Evolutionary conservation across 23 tunicate species (phyloP).

Genomic region (Halocynthia aurantium): DNA sequence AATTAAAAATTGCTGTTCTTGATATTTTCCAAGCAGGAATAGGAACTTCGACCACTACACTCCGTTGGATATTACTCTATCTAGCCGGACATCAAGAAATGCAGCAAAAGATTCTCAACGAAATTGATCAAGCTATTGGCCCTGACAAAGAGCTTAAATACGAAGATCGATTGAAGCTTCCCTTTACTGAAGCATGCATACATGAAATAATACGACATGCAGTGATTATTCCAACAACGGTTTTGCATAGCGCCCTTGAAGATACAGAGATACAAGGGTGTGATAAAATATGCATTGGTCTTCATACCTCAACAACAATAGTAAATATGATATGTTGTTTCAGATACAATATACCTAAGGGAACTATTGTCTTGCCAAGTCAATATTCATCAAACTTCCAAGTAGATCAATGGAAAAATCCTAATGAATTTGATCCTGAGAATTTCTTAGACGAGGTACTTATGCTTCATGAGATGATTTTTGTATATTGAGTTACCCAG

Average conservation of each 20-base stretch:
- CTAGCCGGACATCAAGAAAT: constrained; percentile 1
- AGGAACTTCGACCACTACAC: not conserved
- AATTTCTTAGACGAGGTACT: constrained; percentile 12
- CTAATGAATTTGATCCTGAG: not conserved
- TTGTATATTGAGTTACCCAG: no score
- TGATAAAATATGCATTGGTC: not conserved
- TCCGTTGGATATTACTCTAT: not conserved
- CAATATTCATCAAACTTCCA: not conserved
- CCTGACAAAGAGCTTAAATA: not conserved
- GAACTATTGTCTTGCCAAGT: not conserved
- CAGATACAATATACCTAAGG: constrained; percentile 3
- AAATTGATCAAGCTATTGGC: not conserved
- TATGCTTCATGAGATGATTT: not conserved
- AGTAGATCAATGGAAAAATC: constrained; percentile 6
- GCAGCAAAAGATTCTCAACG: not conserved
- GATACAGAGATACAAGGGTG: not conserved
- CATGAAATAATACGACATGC: not conserved
- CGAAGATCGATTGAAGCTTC: not conserved
- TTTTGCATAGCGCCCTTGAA: not conserved
- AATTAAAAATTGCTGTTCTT: not conserved
- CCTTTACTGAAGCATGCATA: not conserved
- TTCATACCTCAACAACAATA: no score
- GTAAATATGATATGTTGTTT: not conserved
- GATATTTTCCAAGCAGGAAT: not conserved
- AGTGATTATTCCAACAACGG: not conserved